Conservation (phyloP, 2,888 invertebrate genomes). For the Xylophagus ater region DNA sequence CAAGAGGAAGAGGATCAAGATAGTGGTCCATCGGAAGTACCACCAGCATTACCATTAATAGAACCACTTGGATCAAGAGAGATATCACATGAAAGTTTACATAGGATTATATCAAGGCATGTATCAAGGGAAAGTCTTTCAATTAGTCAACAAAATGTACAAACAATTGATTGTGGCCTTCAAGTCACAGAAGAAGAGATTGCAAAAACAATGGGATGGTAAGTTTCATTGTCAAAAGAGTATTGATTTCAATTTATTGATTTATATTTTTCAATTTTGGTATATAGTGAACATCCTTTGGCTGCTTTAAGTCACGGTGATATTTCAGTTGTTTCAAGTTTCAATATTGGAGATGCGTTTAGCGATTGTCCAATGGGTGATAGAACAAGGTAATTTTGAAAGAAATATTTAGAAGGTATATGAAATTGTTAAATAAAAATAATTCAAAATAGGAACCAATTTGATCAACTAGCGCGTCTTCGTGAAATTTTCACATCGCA, state of each 20-base stretch:
- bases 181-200: conserved; percentile 92
- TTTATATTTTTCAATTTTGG: too few species aligned
- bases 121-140: conserved; percentile 57
- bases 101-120: conserved; percentile 41
- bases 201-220: conserved; percentile 67
- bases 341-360: conserved; percentile 43
- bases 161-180: conserved; percentile 75
- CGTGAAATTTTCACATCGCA: conserved; percentile 73
- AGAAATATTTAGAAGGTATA: too few species aligned
- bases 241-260: too few species aligned
- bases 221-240: too few species aligned
- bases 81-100: conserved; percentile 72
- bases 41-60: conserved; percentile 68
- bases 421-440: too few species aligned
- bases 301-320: conserved; percentile 85
- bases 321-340: conserved; percentile 80
- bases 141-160: conserved; percentile 65
- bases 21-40: conserved; percentile 70
- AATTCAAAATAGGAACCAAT: conserved; percentile 40
- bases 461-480: conserved; percentile 69
- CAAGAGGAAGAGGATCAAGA: conserved; percentile 63
- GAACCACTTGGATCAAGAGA: conserved; percentile 70
- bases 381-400: conserved; percentile 34
- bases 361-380: conserved; percentile 39
- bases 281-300: conserved; percentile 65